Percentiles rank a stretch among this genome's conserved stretches.
Evolutionary conservation across 2,113 vertebrate species (phyloP).

Genomic region (Erythrocercus mccallii): DNA sequence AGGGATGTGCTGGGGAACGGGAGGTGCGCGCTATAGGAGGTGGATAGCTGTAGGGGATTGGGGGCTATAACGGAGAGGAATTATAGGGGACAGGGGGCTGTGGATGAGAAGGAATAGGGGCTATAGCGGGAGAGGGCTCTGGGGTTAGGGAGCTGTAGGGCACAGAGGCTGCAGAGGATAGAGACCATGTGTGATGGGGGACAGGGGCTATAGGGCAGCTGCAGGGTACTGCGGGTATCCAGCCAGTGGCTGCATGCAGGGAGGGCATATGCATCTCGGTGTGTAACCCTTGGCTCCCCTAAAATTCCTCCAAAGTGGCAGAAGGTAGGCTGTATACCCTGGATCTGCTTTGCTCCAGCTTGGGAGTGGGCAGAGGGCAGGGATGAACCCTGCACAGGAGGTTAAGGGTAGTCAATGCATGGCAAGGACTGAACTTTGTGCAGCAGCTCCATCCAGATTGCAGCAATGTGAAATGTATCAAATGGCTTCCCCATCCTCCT

Average conservation of each 20-base stretch:
- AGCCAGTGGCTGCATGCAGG: not conserved
- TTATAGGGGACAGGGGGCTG: not conserved
- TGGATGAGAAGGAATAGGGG: no score
- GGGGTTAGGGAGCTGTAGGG: not conserved
- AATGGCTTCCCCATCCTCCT: not conserved
- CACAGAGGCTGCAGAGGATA: not conserved
- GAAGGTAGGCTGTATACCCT: not conserved
- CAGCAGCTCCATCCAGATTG: not conserved
- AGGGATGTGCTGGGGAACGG: not conserved
- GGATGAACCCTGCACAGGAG: accelerated
- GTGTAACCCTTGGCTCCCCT: not conserved
- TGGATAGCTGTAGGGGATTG: not conserved
- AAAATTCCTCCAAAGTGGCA: not conserved
- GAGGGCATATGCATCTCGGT: not conserved
- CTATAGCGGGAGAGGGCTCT: not conserved
- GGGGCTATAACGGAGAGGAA: not conserved
- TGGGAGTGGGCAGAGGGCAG: not conserved
- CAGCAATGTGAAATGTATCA: not conserved
- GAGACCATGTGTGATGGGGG: not conserved
- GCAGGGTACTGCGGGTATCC: not conserved
- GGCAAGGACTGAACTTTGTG: not conserved
- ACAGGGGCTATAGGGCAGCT: not conserved
- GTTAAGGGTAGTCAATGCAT: accelerated
- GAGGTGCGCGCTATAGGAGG: not conserved
- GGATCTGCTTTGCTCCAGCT: not conserved